A percentile compares a stretch with the other conserved stretches of the same genome.
Conservation (phyloP, 2,113 vertebrate species). For the Megalops atlanticus region DNA sequence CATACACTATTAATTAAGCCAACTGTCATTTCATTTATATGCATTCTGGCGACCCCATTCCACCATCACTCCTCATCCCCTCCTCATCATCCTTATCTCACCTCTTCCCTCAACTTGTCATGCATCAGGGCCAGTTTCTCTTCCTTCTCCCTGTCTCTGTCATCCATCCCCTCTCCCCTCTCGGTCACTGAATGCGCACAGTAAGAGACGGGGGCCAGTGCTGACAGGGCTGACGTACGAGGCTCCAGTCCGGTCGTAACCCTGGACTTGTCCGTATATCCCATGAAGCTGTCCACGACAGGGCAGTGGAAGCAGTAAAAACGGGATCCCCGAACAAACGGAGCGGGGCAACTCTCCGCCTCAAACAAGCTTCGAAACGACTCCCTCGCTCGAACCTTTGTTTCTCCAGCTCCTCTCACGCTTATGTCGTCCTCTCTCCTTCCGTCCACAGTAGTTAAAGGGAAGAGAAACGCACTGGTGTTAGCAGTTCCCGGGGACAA, state of each 20-base stretch:
- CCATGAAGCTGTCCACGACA: slow-evolving; percentile 24
- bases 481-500: slow-evolving; percentile 26
- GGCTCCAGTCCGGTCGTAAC: slow-evolving; percentile 41
- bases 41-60: too few species aligned
- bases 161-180: background rate
- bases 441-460: slow-evolving; percentile 69
- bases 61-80: background rate
- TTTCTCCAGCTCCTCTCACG: slow-evolving; percentile 32
- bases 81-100: slow-evolving; percentile 51
- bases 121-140: slow-evolving; percentile 78
- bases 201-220: slow-evolving; percentile 25
- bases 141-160: slow-evolving; percentile 62
- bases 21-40: too few species aligned
- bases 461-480: slow-evolving; percentile 55
- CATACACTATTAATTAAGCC: too few species aligned
- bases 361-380: slow-evolving; percentile 79
- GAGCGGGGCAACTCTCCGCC: slow-evolving; percentile 67
- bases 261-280: slow-evolving; percentile 38
- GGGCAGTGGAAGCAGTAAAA: slow-evolving; percentile 73
- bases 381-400: slow-evolving; percentile 61
- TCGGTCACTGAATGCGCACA: slow-evolving; percentile 36
- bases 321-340: slow-evolving; percentile 58
- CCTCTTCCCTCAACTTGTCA: slow-evolving; percentile 78
- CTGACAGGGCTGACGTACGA: slow-evolving; percentile 14
- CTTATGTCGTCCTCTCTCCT: slow-evolving; percentile 73